A percentile compares a stretch with the other conserved stretches of the same genome.
Conservation (phyloP, 1,140 invertebrate genomes). For the Bursaphelenchus mucronatus region DNA sequence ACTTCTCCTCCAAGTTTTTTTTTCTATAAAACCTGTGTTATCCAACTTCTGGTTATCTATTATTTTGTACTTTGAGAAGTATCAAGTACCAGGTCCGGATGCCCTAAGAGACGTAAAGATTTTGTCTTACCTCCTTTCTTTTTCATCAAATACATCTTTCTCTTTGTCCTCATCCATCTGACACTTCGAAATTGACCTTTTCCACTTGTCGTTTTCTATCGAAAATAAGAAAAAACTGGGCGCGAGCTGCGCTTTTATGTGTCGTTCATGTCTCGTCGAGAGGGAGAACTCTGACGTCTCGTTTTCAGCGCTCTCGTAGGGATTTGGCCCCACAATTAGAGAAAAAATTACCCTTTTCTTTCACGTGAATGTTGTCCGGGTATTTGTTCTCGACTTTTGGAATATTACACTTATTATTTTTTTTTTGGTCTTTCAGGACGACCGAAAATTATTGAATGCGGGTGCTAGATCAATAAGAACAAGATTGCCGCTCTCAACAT, state of each 20-base stretch:
- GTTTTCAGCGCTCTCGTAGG: no score
- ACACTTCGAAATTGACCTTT: no score
- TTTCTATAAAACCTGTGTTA: not conserved
- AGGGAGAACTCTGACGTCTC: no score
- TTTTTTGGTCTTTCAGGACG: not conserved
- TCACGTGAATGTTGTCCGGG: not conserved
- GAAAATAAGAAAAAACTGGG: no score
- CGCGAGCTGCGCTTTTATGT: no score
- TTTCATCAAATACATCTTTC: no score
- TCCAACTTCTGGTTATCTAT: slow-evolving; percentile 1
- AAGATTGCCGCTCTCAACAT: slow-evolving; percentile 14
- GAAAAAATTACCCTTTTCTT: not conserved
- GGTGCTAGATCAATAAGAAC: not conserved
- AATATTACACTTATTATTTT: not conserved
- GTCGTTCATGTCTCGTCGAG: no score
- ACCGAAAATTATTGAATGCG: slow-evolving; percentile 8
- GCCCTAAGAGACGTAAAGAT: not conserved
- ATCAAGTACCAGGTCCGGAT: not conserved
- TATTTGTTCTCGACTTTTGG: not conserved
- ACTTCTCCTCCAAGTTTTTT: not conserved
- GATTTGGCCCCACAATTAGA: no score
- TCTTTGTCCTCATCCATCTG: no score
- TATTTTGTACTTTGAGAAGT: not conserved
- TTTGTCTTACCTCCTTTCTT: no score
- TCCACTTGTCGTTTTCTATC: no score